Conservation (phyloP, 2,888 invertebrate genomes). For the Rhynchonema sp. region DNA sequence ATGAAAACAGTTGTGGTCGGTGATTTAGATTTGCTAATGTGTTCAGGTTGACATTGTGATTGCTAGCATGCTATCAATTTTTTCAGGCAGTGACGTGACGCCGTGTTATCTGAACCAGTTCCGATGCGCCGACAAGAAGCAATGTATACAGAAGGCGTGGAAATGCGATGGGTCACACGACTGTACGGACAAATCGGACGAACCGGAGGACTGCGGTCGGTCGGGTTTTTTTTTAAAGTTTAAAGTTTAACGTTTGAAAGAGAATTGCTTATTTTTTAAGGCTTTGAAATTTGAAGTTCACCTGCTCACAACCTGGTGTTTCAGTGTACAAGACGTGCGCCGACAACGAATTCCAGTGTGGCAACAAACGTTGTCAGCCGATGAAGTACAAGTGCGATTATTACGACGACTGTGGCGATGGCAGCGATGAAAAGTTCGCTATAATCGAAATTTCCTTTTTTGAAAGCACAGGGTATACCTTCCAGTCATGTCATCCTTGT, state of each 20-base stretch:
- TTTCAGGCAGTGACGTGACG: constrained; percentile 16
- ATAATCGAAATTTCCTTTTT: constrained; percentile 11
- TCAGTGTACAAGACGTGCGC: constrained; percentile 24
- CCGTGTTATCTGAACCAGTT: constrained; percentile 45
- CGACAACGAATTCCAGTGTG: constrained; percentile 26
- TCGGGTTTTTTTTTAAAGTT: background rate
- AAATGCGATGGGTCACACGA: constrained; percentile 45
- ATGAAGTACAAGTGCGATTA: constrained; percentile 34
- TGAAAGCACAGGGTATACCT: background rate
- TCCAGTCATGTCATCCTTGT: constrained; percentile 1
- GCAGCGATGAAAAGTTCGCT: constrained; percentile 46
- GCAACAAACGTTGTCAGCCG: constrained; percentile 28
- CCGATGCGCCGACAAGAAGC: constrained; percentile 65
- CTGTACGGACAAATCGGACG: constrained; percentile 11
- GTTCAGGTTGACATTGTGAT: too few relatives aligned
- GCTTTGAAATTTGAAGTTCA: too few relatives aligned
- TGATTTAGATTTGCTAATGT: constrained; percentile 25
- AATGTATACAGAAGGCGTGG: constrained; percentile 54
- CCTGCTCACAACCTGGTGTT: too few relatives aligned
- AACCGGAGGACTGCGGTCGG: constrained; percentile 20
- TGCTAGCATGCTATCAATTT: too few relatives aligned
- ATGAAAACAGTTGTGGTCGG: constrained; percentile 71
- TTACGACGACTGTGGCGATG: constrained; percentile 89
- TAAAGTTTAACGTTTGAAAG: background rate
- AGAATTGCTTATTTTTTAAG: too few relatives aligned